Evolutionary conservation across 1,140 invertebrate species (phyloP).

Genomic region (Zaprionus tsacasi): DNA sequence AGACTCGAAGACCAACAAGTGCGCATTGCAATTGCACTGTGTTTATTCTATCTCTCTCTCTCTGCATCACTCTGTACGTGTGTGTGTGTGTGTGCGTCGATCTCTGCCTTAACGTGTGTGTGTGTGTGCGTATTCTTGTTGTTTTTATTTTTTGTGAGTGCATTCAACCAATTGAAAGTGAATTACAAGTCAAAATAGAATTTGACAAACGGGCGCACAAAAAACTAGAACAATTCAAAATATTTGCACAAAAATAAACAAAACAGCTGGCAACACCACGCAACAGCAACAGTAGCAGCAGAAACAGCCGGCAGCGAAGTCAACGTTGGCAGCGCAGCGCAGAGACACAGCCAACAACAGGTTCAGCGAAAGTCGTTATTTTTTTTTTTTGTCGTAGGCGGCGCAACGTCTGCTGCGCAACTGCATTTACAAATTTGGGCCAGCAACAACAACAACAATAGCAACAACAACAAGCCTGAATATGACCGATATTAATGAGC

Average conservation of each 20-base stretch:
- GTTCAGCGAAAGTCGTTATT: slow-evolving; percentile 20
- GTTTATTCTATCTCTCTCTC: too few species aligned
- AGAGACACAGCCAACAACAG: background rate
- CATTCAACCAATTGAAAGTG: slow-evolving; percentile 70
- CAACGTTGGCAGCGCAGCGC: background rate
- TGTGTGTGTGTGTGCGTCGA: slow-evolving; percentile 17
- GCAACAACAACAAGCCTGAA: slow-evolving; percentile 36
- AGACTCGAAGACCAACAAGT: slow-evolving; percentile 66
- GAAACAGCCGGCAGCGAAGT: slow-evolving; percentile 13
- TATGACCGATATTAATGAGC: slow-evolving; percentile 80
- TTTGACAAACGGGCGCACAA: slow-evolving; percentile 36
- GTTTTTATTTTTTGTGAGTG: slow-evolving; percentile 25
- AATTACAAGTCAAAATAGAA: slow-evolving; percentile 75
- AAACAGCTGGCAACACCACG: slow-evolving; percentile 54
- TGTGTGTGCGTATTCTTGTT: slow-evolving; percentile 1
- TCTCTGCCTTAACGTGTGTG: slow-evolving; percentile 10
- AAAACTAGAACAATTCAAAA: slow-evolving; percentile 66
- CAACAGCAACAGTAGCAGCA: slow-evolving; percentile 9
- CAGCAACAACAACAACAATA: slow-evolving; percentile 17
- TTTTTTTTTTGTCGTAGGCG: slow-evolving; percentile 20
- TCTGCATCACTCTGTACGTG: slow-evolving; percentile 13
- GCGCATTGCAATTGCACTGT: slow-evolving; percentile 36
- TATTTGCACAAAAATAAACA: slow-evolving; percentile 69
- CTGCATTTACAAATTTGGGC: slow-evolving; percentile 20
- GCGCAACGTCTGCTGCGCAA: slow-evolving; percentile 26